Evolutionary conservation across 2,113 vertebrate genomes (phyloP).

Genomic region (Gorsachius goisagi): DNA sequence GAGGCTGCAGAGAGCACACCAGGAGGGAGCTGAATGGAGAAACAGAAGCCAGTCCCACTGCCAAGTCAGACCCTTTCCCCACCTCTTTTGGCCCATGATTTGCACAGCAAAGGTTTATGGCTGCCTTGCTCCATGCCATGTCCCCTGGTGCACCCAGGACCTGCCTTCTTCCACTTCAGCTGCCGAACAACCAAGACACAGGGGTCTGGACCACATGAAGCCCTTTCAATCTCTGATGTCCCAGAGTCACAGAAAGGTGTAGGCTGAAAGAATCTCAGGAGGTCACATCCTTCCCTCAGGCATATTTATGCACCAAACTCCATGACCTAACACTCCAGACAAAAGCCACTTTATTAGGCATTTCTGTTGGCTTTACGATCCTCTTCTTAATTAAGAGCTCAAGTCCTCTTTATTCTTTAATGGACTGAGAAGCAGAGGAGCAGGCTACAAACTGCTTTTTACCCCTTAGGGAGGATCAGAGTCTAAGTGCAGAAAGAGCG

Average conservation of each 20-base stretch:
- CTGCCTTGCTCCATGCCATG: background rate
- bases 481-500: background rate
- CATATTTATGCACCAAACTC: background rate
- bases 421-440: background rate
- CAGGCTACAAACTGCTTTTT: background rate
- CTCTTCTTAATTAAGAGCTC: background rate
- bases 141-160: background rate
- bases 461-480: background rate
- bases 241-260: background rate
- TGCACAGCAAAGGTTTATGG: background rate
- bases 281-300: background rate
- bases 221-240: background rate
- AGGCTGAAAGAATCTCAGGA: background rate
- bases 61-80: background rate
- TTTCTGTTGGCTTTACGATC: background rate
- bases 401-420: background rate
- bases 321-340: background rate
- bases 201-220: background rate
- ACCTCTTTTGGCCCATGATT: background rate
- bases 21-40: background rate
- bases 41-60: background rate
- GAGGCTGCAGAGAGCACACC: background rate
- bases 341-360: background rate
- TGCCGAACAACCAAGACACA: background rate
- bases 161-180: background rate